Base-by-base conservation (phyloP, 2,888 invertebrate species). In the Lampropteryx suffumata region DNA sequence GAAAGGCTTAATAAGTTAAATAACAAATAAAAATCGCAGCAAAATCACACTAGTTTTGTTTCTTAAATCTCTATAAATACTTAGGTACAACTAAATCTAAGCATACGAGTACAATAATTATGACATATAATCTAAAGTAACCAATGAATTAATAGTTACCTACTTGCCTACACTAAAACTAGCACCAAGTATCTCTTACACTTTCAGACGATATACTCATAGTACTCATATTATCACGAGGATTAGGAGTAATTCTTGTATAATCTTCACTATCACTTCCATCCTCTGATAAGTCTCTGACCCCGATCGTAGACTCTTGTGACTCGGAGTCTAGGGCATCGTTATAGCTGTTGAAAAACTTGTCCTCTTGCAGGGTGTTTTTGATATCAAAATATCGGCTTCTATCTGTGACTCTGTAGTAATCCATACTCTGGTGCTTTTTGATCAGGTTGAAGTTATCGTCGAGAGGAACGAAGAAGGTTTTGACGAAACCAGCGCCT, bases 391-490 rank as follows among this genome's bases (percentile, higher is more conserved):
- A 80, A 45, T 80, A 75, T 8, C 76, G 72, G 26, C 58, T 64
- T 47, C 79, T 75, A 10, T 75, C 73, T 39, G 78, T 67, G 0
- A 58, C 64, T 53, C 73, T 74, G 45, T 81, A 84, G 50, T 73
- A 85, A 35, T 77, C 65, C 43, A 65, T 62, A 50, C 81, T 75
- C 13, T 78, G 65, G 32, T 84, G 73, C 54, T 83, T 89, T 58
- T 78, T 84, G 45, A 92, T 82, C 41, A 92, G 78, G 61, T 91
- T 88, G 59, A 91, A 91, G 48, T 92, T 79, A 28, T 93, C 92
- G 67, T 94, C 93, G 9, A 95, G 82, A 9, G 92, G 92, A 6
- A 95, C 93, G 66, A 94, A 94, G 73, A 94, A 96, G 2, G 96
- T 96, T 59, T 93, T 93, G 11, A 95, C 92, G 59, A 91, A 87